Evolutionary conservation across 2,797 vertebrate species (phyloP), one percentile per base, ranked within the genome.

Genomic region (Neosilurus hyrtlii): DNA sequence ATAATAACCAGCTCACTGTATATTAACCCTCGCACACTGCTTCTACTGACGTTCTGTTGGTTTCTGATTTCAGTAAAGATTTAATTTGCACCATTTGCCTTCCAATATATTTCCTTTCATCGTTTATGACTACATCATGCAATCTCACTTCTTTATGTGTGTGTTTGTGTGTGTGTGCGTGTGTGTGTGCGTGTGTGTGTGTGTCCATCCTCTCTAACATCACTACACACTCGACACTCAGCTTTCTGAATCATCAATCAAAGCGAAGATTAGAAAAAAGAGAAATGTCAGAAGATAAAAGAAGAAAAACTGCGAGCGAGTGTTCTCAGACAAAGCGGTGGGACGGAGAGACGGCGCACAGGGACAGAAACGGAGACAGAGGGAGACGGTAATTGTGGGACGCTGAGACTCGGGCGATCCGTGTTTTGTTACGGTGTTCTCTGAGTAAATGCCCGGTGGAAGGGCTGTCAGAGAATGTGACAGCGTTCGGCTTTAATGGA

Each of bases 381-480:
- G 71, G 52, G 67, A 71, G 59, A 72, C 35, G 43, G 79, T 81
- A 72, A 72, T 72, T 82, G 74, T 51, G 68, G 67, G 73, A 67
- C 66, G 24, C 73, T 18, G 59, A 35, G 37, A 59, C 56, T 76
- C 83, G 15, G 24, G 10, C 54, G 35, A 18, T 65, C 16, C 2
- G 51, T 37, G 73, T 83, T 65, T 76, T 67, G 51, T 71, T 81
- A 66, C 66, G 2, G 26, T 51, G 67, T 61, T 79, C 54, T 63
- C 30, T 8, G 54, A 76, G 79, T 70, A 61, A 78, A 79, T 54
- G 43, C 66, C 51, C 52, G 9, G 80, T n/a, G 67, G 76, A 84
- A 56, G 82, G 84, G 82, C 85, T 83, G 85, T 83, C 72, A 84
- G 74, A 37, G 75, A 73, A 56, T 62, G 75, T 61, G 79, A 81